Conservation (phyloP, 2,888 invertebrate genomes). For the Zygothrica quintamaculata region DNA sequence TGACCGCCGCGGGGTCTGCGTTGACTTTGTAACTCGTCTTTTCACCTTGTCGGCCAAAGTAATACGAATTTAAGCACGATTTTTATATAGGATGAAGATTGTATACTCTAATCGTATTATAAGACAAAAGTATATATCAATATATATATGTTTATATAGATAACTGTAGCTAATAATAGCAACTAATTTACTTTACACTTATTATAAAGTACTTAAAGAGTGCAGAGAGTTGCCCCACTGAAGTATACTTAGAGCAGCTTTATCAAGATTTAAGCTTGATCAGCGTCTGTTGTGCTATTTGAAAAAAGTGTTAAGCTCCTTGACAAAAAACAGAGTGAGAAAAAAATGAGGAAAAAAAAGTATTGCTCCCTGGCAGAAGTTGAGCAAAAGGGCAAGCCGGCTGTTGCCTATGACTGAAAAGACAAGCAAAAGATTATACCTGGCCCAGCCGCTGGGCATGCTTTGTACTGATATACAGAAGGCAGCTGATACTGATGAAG, state of each 20-base stretch:
- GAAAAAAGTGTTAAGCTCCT: too few relatives aligned
- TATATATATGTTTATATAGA: too few relatives aligned
- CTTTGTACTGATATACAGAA: slow-evolving; percentile 62
- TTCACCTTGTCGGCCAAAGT: slow-evolving; percentile 51
- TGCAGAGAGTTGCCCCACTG: too few relatives aligned
- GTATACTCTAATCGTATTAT: slow-evolving; percentile 8
- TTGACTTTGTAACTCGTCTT: slow-evolving; percentile 47
- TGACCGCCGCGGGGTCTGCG: slow-evolving; percentile 47
- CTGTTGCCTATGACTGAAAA: slow-evolving; percentile 56
- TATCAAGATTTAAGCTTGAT: too few relatives aligned
- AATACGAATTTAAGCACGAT: background rate
- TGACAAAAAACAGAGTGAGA: slow-evolving; percentile 12
- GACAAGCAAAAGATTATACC: slow-evolving; percentile 77
- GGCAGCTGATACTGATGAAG: slow-evolving; percentile 37
- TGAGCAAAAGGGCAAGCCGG: slow-evolving; percentile 16
- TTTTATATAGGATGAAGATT: background rate
- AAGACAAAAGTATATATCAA: too few relatives aligned
- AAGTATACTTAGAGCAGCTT: too few relatives aligned
- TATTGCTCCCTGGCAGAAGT: slow-evolving; percentile 12
- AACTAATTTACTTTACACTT: too few relatives aligned
- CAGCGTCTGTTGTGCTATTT: too few relatives aligned
- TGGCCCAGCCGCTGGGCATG: slow-evolving; percentile 73
- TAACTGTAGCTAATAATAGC: too few relatives aligned
- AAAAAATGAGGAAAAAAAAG: slow-evolving; percentile 3
- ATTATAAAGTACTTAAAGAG: too few relatives aligned